phyloP scores from a whole-genome alignment of 1,140 invertebrate species.

The Caerostris darwini region DNA sequence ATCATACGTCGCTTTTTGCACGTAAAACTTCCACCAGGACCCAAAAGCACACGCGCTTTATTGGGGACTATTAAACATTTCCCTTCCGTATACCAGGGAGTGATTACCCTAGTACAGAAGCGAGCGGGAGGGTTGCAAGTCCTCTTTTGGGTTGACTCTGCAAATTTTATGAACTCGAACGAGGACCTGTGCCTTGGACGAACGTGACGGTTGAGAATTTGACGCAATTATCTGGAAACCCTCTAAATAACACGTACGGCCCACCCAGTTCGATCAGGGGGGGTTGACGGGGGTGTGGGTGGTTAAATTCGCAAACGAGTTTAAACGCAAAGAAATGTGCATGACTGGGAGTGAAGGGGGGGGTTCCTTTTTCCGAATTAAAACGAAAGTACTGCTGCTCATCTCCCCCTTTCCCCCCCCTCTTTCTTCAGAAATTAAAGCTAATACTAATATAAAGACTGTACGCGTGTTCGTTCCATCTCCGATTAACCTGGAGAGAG shows the following conservation, averaged over 20 bases:
- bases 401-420: not conserved
- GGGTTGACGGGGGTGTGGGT: not conserved
- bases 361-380: constrained; percentile 63
- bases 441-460: constrained; percentile 74
- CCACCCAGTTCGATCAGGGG: not conserved
- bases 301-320: constrained; percentile 68
- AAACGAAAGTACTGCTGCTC: constrained; percentile 64
- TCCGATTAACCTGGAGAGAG: constrained; percentile 46
- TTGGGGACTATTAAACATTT: constrained; percentile 73
- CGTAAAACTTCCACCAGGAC: constrained; percentile 55
- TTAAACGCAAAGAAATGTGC: constrained; percentile 68
- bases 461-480: constrained; percentile 2
- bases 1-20: constrained; percentile 66
- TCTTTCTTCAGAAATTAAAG: constrained; percentile 54
- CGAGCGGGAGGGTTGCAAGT: not conserved
- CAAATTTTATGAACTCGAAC: constrained; percentile 73
- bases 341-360: not conserved
- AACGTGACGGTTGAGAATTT: constrained; percentile 71
- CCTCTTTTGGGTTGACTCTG: constrained; percentile 66
- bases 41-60: constrained; percentile 23
- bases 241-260: constrained; percentile 64
- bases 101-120: constrained; percentile 59
- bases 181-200: constrained; percentile 12
- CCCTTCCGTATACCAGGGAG: constrained; percentile 50
- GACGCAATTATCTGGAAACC: constrained; percentile 70